phyloP scores from a whole-genome alignment of 2,888 invertebrate species.

The Brachypalpus laphriformis region DNA sequence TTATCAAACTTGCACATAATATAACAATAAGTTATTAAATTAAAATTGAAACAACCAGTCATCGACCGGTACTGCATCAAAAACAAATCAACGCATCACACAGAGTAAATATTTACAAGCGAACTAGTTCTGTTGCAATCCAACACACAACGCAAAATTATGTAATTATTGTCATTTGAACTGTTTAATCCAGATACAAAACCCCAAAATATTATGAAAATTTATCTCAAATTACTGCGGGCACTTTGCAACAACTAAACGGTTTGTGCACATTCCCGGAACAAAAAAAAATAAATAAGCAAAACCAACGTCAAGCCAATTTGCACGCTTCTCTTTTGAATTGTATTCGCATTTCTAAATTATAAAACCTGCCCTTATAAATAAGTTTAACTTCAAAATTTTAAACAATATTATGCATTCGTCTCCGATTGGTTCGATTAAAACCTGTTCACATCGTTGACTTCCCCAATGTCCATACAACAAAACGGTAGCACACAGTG shows the following conservation, averaged over 20 bases:
- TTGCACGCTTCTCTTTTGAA: not conserved
- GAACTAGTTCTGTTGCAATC: conserved; percentile 16
- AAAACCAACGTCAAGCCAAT: too few species aligned
- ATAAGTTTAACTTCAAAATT: not conserved
- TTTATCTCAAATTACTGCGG: not conserved
- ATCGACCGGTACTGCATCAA: not conserved
- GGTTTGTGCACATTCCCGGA: not conserved
- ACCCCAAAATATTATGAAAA: not conserved
- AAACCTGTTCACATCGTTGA: conserved; percentile 36
- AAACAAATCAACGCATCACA: not conserved
- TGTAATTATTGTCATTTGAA: conserved; percentile 12
- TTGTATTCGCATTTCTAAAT: not conserved
- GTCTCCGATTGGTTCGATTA: conserved; percentile 10
- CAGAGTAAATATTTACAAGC: conserved; percentile 20
- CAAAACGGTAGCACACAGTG: conserved; percentile 27
- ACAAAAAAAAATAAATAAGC: too few species aligned
- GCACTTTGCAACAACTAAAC: not conserved
- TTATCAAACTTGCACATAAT: too few species aligned
- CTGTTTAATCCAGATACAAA: not conserved
- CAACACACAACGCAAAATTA: not conserved
- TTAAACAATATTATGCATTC: conserved; percentile 5
- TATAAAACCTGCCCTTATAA: conserved; percentile 20
- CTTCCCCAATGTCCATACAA: conserved; percentile 63
- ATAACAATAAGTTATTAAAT: not conserved
- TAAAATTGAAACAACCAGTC: not conserved